phyloP scores from a whole-genome alignment of 1,140 invertebrate species.

The Paralvinella palmiformis region DNA sequence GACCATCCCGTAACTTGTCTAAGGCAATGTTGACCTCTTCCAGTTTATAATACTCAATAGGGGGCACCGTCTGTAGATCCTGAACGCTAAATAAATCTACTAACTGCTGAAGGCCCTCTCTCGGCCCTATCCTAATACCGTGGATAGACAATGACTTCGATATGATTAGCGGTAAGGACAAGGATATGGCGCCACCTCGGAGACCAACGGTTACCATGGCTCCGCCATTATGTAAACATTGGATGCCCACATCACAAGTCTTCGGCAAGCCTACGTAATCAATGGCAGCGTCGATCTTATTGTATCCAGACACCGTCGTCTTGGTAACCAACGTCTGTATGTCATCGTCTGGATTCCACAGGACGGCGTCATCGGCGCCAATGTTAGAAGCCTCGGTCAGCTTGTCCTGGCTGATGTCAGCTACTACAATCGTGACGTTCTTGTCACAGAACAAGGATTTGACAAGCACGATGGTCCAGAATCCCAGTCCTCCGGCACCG shows the following conservation, averaged over 20 bases:
- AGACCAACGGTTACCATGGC: neutral
- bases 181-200: neutral
- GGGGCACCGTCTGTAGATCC: neutral
- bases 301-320: constrained; percentile 19
- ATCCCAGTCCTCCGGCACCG: constrained; percentile 1
- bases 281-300: constrained; percentile 20
- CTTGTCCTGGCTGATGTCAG: constrained; percentile 3
- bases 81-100: constrained; percentile 10
- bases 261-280: constrained; percentile 10
- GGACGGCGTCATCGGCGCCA: constrained; percentile 16
- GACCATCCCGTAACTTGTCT: neutral
- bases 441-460: constrained; percentile 19
- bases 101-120: neutral
- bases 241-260: constrained; percentile 5
- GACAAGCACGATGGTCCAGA: constrained; percentile 12
- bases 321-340: constrained; percentile 5
- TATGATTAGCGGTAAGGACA: constrained; percentile 1
- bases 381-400: neutral
- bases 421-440: constrained; percentile 19
- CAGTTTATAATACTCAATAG: neutral
- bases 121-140: neutral
- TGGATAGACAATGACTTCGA: neutral
- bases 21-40: constrained; percentile 5
- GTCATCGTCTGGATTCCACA: neutral
- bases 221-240: constrained; percentile 11